These are phyloP conservation scores for Ictalurus punctatus DNA, from an alignment of 2,113 vertebrate genomes.

Conservation along the genomic window DNA sequence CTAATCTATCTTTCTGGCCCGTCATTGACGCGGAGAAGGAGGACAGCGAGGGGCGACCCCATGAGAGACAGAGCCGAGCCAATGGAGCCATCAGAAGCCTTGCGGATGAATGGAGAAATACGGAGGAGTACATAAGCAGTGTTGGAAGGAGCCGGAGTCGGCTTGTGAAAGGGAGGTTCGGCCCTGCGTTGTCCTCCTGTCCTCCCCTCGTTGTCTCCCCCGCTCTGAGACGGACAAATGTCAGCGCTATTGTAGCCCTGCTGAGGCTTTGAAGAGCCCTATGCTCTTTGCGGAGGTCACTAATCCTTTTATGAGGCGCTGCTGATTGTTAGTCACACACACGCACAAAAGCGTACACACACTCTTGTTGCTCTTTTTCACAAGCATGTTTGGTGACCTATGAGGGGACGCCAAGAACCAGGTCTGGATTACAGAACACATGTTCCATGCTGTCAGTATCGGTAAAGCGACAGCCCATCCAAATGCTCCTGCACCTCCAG, in stretches of 20 bases:
- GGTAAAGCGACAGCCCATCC: constrained; percentile 45
- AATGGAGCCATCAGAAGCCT: constrained; percentile 84
- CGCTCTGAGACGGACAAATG: constrained; percentile 81
- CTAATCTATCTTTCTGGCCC: constrained; percentile 65
- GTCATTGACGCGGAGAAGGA: constrained; percentile 68
- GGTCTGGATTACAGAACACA: constrained; percentile 42
- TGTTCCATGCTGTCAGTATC: constrained; percentile 52
- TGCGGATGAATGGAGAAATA: constrained; percentile 73
- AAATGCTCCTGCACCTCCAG: constrained; percentile 39
- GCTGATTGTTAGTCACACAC: constrained; percentile 66
- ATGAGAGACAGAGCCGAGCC: constrained; percentile 61
- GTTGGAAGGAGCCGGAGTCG: constrained; percentile 70
- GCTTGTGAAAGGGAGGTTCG: constrained; percentile 72
- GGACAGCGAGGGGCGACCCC: constrained; percentile 64
- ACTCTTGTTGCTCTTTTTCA: constrained; percentile 46
- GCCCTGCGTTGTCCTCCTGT: constrained; percentile 74
- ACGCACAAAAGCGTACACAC: constrained; percentile 32
- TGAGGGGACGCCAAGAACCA: constrained; percentile 37
- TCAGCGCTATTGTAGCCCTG: constrained; percentile 78
- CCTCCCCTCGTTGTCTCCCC: constrained; percentile 73
- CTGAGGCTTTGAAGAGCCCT: constrained; percentile 76
- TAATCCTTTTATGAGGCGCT: constrained; percentile 81
- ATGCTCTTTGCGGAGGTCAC: constrained; percentile 75
- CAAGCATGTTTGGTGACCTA: constrained; percentile 52
- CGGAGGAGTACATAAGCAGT: constrained; percentile 77